Conservation (phyloP, 2,797 vertebrate species). For the Labeo calbasu region DNA sequence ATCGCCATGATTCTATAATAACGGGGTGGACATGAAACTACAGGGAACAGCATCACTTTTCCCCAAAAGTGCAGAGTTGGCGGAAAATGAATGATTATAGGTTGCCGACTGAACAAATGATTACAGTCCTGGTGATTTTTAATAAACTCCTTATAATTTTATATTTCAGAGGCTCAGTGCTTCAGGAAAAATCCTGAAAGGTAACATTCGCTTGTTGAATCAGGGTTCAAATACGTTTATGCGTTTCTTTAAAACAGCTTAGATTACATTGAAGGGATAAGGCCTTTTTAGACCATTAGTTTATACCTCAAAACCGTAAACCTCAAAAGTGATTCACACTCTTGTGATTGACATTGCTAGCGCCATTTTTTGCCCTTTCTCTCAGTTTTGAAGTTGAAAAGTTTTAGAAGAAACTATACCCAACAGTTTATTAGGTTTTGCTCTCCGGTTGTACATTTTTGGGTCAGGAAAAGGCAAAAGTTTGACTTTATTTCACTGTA, state of each 20-base stretch:
- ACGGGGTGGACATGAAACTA: conserved; percentile 76
- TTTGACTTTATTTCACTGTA: background rate
- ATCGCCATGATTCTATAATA: conserved; percentile 75
- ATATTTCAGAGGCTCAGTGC: conserved; percentile 46
- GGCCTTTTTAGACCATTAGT: background rate
- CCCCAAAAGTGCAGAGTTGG: conserved; percentile 71
- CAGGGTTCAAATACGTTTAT: background rate
- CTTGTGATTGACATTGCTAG: background rate
- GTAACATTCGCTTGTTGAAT: background rate
- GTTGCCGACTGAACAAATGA: conserved; percentile 73
- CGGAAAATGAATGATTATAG: conserved; percentile 81
- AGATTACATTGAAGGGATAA: background rate
- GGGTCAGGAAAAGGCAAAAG: background rate
- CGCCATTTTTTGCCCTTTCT: background rate
- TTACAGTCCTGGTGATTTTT: conserved; percentile 72
- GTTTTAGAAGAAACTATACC: background rate
- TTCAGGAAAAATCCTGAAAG: conserved; percentile 8
- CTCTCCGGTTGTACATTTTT: background rate
- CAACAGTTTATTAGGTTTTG: background rate
- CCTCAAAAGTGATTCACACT: background rate
- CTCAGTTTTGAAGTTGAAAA: background rate
- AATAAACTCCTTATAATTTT: conserved; percentile 72
- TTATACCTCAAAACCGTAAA: background rate
- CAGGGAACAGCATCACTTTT: conserved; percentile 70
- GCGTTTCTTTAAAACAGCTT: background rate